Base-by-base conservation (phyloP, 2,113 vertebrate species). In the Beaufortia kweichowensis region DNA sequence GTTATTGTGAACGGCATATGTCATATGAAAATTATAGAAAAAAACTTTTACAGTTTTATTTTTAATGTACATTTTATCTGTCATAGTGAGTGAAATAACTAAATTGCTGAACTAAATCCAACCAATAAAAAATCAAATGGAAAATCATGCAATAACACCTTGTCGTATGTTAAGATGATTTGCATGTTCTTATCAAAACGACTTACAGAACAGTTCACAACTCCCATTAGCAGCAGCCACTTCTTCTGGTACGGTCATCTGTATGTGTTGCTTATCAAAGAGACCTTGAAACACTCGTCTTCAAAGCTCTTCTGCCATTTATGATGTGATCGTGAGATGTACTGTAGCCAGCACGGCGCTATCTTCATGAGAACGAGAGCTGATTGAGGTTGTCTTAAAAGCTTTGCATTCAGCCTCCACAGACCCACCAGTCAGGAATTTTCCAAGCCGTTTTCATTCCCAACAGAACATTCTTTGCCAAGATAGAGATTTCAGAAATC, bases 371-470 rank as follows among this genome's bases (percentile, higher is more conserved):
- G 83, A 75, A 79, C 76, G 69, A 23, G 23, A 83, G 43, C 71
- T 84, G 83, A 85, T 79, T 86, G 81, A 84, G 83, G 75, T 82
- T 83, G 80, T 85, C 86, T 86, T 84, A 82, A 85, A 86, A 83
- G 87, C 84, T 74, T 73, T 73, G 43, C 70, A 61, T 73, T 26
- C 21, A 69, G 21, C 15, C 53, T 71, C 68, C 33, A 11, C 77
- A 75, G 84, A 85, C 74, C 76, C 77, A 76, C 79, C 12, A 79
- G 82, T 76, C 70, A 82, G 71, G 80, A 81, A 72, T 85, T 81
- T 82, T 71, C 75, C 67, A 50, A 15, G 79, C 72, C 80, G 62
- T 83, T 76, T 76, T 73, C 79, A 75, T 84, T 88, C 85, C 84
- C 83, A 67, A 59, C 82, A 80, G 83, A 83, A 77, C 50, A 80